These are phyloP conservation scores for Neodiprion pinetum DNA, from an alignment of 1,140 invertebrate species.

Conservation along the genomic window DNA sequence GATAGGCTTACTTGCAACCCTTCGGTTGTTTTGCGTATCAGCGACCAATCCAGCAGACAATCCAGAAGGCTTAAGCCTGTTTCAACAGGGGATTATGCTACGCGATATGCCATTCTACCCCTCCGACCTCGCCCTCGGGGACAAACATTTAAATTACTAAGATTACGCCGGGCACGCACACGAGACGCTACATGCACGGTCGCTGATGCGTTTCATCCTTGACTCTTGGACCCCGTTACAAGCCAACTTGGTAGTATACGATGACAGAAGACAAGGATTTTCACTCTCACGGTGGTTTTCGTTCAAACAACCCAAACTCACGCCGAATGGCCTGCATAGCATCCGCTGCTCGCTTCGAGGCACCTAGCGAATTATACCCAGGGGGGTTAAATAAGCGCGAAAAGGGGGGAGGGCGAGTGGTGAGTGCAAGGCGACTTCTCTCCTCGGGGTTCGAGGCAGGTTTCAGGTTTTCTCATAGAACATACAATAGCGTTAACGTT, in stretches of 20 bases:
- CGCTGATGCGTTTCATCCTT: background rate
- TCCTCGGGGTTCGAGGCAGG: too few species aligned
- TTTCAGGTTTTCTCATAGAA: too few species aligned
- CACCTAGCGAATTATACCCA: background rate
- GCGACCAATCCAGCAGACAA: background rate
- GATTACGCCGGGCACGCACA: background rate
- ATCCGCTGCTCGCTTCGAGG: background rate
- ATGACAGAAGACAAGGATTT: background rate
- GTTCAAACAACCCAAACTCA: background rate
- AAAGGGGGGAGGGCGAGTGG: too few species aligned
- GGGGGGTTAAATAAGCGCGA: too few species aligned
- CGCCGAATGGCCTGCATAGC: too few species aligned
- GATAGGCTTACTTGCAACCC: background rate
- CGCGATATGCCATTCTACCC: background rate
- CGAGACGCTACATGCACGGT: background rate
- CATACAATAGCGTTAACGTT: too few species aligned
- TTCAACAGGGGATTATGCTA: slow-evolving; percentile 7
- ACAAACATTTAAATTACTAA: slow-evolving; percentile 8
- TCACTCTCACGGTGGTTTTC: background rate
- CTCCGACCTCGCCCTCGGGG: background rate
- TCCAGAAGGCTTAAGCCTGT: slow-evolving; percentile 3
- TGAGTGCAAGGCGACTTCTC: too few species aligned
- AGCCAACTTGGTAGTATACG: background rate
- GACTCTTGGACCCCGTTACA: slow-evolving; percentile 6
- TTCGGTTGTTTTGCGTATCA: slow-evolving; percentile 5